These are phyloP conservation scores for Lasioglossum figueresi DNA, from an alignment of 2,888 invertebrate species.

Conservation along the genomic window DNA sequence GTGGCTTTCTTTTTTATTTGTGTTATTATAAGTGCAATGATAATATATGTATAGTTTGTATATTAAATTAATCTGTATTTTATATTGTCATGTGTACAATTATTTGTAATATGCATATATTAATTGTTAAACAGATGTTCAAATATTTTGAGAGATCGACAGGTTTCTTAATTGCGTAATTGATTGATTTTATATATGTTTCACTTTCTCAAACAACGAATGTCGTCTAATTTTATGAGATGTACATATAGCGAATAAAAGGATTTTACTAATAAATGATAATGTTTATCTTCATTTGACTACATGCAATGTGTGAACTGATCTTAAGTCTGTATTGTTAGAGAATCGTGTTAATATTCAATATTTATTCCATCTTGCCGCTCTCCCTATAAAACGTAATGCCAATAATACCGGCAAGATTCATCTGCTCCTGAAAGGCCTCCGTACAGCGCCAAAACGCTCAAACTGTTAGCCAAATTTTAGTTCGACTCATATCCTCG, in stretches of 20 bases:
- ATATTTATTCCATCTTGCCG: too few relatives aligned
- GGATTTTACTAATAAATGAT: background rate
- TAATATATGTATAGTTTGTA: background rate
- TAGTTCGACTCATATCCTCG: too few relatives aligned
- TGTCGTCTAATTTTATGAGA: background rate
- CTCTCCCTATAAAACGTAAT: too few relatives aligned
- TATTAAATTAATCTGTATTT: background rate
- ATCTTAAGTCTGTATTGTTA: too few relatives aligned
- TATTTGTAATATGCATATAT: background rate
- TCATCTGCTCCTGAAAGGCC: too few relatives aligned
- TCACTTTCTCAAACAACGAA: background rate
- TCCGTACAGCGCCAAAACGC: too few relatives aligned
- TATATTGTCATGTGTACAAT: background rate
- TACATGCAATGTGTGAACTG: too few relatives aligned
- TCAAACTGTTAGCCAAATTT: too few relatives aligned
- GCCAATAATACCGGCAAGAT: too few relatives aligned
- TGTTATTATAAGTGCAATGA: background rate
- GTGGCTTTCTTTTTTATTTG: background rate
- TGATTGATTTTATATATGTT: background rate
- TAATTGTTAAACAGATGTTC: background rate
- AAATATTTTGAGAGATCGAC: background rate
- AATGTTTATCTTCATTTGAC: background rate
- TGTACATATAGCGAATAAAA: slow-evolving; percentile 5
- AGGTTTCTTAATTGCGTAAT: background rate
- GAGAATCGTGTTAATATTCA: too few relatives aligned